Base-by-base conservation (phyloP, 2,113 vertebrate genomes). In the Madoqua kirkii region DNA sequence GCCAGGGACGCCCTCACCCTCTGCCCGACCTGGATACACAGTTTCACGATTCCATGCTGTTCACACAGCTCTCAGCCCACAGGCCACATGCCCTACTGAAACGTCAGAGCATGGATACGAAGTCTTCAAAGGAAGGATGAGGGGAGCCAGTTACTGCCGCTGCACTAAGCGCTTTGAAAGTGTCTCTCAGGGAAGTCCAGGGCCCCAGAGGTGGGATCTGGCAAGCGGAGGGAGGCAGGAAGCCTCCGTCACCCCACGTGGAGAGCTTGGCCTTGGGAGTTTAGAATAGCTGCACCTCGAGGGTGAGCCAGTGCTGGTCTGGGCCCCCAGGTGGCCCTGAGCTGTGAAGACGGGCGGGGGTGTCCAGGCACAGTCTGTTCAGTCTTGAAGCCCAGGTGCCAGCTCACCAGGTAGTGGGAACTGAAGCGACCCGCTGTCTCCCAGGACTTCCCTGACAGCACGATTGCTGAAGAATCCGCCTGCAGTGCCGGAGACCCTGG, bases 21-120 rank as follows among this genome's bases (percentile, higher is more conserved):
- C 82, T 5, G n/a, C 94, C 93, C 67, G 55, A 21, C 94, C n/a
- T 62, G 59, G 90, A 54, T 95, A 89, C 93, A 94, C 43, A 59
- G 92, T 95, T 89, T 54, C 96, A 96, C 85, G 95, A 79, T 95
- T 97, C 85, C 81, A 45, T 79, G n/a, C 90, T 96, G 92, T 96
- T 95, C 93, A 96, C 97, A 88, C n/a, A 23, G 45, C 59, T 60
- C 57, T 97, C 5, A 29, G 71, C 78, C 40, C 83, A 64, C 79
- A 79, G 57, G 27, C 93, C 89, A 16, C 4, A 33, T 74, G 78
- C 19, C 93, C 92, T 55, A 43, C 31, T 79, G 89, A 91, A 85
- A 93, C 54, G 19, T 27, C 48, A 93, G 96, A 96, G 48, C n/a
- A 89, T 31, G 40, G 85, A 91, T 67, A 95, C 54, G 43, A 90